Percentiles rank a stretch among this genome's conserved stretches.
These are phyloP conservation scores for Platysteira castanea DNA, from an alignment of 2,113 vertebrate genomes.

Conservation along the genomic window DNA sequence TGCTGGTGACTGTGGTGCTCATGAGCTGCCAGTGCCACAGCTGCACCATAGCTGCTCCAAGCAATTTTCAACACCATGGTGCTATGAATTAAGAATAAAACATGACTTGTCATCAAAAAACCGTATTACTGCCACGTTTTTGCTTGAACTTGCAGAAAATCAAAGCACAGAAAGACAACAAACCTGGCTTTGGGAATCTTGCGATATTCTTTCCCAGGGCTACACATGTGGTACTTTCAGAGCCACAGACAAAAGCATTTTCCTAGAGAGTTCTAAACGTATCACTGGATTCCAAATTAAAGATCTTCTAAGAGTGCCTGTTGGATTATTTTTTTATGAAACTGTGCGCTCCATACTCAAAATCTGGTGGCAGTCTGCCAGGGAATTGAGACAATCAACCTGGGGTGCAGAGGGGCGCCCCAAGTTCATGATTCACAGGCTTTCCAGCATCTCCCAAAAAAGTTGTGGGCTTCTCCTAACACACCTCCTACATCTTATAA, in stretches of 20 bases:
- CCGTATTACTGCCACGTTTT: neutral
- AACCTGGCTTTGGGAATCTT: neutral
- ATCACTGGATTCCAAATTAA: neutral
- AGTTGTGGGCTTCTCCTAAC: neutral
- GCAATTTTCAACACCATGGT: neutral
- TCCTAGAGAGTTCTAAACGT: neutral
- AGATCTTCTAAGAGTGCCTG: neutral
- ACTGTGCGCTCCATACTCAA: fast-evolving
- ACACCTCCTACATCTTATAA: neutral
- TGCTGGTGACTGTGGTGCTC: neutral
- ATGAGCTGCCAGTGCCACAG: constrained; percentile 1
- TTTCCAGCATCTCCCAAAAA: neutral
- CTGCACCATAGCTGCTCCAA: constrained; percentile 45
- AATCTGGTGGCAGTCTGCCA: neutral
- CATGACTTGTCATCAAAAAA: neutral
- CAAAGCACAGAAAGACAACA: neutral
- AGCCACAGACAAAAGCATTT: neutral
- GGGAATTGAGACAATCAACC: neutral
- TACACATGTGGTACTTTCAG: neutral
- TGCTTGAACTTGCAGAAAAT: neutral
- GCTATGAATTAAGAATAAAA: constrained; percentile 7
- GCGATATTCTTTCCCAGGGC: neutral
- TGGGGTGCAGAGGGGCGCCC: neutral
- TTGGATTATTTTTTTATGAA: neutral
- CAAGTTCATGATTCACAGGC: neutral